Conservation (phyloP, 2,113 vertebrate genomes). For the Eulacestoma nigropectus region DNA sequence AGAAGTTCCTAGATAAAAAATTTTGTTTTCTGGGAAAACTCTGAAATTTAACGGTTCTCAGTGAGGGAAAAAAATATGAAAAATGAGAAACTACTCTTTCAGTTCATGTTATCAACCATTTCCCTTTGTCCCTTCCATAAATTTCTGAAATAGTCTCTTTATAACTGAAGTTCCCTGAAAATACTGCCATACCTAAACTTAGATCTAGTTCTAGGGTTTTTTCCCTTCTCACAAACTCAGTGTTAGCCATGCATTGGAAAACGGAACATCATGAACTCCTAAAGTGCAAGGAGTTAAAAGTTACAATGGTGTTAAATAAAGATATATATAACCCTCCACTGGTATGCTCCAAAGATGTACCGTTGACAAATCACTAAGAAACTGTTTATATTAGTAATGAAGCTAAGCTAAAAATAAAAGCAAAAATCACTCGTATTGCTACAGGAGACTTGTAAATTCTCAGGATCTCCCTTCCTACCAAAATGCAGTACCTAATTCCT, state of each 20-base stretch:
- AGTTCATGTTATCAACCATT: not conserved
- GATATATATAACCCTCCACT: not conserved
- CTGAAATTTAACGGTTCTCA: not conserved
- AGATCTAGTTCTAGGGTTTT: not conserved
- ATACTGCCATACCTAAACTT: not conserved
- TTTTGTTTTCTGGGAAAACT: not conserved
- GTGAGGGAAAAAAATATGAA: not conserved
- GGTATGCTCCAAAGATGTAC: not conserved
- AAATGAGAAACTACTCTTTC: not conserved
- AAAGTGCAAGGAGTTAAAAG: not conserved
- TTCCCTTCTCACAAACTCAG: not conserved
- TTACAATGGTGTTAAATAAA: not conserved
- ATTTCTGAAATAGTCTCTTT: not conserved
- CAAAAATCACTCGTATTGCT: not conserved
- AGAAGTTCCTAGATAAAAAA: not conserved
- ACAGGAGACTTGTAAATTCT: not conserved
- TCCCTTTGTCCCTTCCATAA: not conserved
- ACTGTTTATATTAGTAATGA: not conserved
- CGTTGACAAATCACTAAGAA: not conserved
- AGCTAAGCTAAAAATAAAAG: constrained; percentile 5
- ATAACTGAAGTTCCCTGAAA: not conserved
- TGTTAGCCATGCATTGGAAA: not conserved
- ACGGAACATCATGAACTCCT: not conserved
- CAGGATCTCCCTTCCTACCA: not conserved
- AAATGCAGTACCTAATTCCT: not conserved